These are phyloP conservation scores for Nezara viridula DNA, from an alignment of 2,888 invertebrate species.

Conservation along the genomic window DNA sequence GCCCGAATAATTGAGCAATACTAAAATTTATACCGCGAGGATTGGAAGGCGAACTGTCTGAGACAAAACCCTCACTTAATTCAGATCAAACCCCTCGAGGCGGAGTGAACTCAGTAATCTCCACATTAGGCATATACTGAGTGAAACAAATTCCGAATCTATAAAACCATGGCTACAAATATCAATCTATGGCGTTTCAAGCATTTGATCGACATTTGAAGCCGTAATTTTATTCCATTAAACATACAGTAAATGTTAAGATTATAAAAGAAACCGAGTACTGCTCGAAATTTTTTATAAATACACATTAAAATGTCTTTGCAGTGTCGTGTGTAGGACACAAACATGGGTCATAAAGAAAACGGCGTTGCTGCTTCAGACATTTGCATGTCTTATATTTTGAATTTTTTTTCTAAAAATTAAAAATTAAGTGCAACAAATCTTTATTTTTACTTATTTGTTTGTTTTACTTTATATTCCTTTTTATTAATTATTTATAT, in stretches of 20 bases:
- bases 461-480: too few relatives aligned
- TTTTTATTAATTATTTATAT: too few relatives aligned
- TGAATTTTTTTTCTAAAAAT: too few relatives aligned
- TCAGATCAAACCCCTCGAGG: neutral
- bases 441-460: too few relatives aligned
- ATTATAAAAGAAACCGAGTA: too few relatives aligned
- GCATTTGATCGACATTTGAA: neutral
- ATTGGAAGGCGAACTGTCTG: neutral
- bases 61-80: neutral
- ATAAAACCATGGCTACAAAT: neutral
- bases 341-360: too few relatives aligned
- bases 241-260: neutral
- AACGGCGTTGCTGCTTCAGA: too few relatives aligned
- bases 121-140: neutral
- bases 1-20: constrained; percentile 24
- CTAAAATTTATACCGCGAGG: neutral
- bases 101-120: neutral
- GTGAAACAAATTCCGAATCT: neutral
- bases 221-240: neutral
- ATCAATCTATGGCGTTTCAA: neutral
- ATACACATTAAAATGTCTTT: too few relatives aligned
- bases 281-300: too few relatives aligned
- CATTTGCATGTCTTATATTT: too few relatives aligned
- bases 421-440: too few relatives aligned
- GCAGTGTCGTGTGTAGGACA: too few relatives aligned